Conservation (phyloP, 1,140 invertebrate genomes). For the Centruroides vittatus region DNA sequence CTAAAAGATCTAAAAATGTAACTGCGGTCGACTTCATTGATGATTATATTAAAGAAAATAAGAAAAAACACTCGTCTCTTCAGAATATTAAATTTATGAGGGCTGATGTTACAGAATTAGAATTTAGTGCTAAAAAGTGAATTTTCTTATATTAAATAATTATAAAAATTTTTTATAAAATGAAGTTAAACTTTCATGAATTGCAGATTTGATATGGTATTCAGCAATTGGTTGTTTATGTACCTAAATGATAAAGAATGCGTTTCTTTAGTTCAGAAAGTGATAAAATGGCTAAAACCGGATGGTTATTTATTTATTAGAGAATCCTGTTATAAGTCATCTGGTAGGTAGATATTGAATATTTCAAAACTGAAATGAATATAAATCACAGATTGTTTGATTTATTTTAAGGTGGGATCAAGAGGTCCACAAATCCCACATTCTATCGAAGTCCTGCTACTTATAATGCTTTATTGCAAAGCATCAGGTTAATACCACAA, state of each 20-base stretch:
- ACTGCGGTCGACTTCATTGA: slow-evolving; percentile 44
- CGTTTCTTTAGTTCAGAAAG: slow-evolving; percentile 31
- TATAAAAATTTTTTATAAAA: too few relatives aligned
- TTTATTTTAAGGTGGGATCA: slow-evolving; percentile 23
- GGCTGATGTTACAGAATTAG: slow-evolving; percentile 38
- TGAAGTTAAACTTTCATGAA: too few relatives aligned
- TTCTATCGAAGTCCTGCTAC: slow-evolving; percentile 36
- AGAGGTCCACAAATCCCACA: slow-evolving; percentile 35
- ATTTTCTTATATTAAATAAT: not conserved
- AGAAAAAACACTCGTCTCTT: slow-evolving; percentile 30
- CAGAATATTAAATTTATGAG: slow-evolving; percentile 36
- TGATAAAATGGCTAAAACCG: slow-evolving; percentile 36
- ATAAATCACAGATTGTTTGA: not conserved
- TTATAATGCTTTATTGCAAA: slow-evolving; percentile 22
- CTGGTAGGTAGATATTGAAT: slow-evolving; percentile 27
- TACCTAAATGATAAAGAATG: slow-evolving; percentile 40
- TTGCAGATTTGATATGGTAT: slow-evolving; percentile 34
- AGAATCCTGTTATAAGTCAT: slow-evolving; percentile 38
- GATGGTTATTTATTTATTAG: slow-evolving; percentile 38
- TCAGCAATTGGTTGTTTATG: slow-evolving; percentile 49
- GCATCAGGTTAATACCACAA: too few relatives aligned
- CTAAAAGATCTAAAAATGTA: slow-evolving; percentile 32
- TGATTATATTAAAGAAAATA: slow-evolving; percentile 38
- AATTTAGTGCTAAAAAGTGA: slow-evolving; percentile 24
- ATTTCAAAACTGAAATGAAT: too few relatives aligned